These are phyloP conservation scores for Cinara cedri DNA, from an alignment of 2,888 invertebrate species.

Conservation along the genomic window DNA sequence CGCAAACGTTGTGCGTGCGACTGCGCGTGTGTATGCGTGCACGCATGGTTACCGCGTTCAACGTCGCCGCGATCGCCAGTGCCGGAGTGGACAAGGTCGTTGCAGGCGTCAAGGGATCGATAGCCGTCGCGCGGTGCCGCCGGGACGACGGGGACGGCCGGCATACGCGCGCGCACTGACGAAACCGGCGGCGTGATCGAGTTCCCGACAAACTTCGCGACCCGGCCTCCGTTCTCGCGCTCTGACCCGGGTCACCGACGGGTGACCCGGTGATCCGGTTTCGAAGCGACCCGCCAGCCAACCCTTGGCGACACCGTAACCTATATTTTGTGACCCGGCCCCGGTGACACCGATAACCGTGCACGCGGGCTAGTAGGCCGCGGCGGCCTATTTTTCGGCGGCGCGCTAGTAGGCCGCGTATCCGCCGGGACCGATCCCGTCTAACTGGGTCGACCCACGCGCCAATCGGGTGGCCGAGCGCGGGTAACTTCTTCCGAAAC, in stretches of 20 bases:
- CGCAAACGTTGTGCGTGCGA: too few species aligned
- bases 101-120: constrained; percentile 21
- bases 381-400: constrained; percentile 25
- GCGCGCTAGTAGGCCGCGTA: background rate
- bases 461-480: background rate
- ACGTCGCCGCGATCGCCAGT: background rate
- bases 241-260: background rate
- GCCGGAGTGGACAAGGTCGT: constrained; percentile 11
- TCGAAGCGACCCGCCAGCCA: background rate
- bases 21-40: background rate
- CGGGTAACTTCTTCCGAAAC: too few species aligned
- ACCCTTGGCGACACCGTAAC: constrained; percentile 36
- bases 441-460: constrained; percentile 22
- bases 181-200: background rate
- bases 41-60: background rate
- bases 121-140: background rate
- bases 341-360: too few species aligned
- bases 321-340: background rate
- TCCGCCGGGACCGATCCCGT: background rate
- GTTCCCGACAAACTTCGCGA: background rate
- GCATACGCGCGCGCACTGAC: constrained; percentile 22
- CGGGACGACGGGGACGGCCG: background rate
- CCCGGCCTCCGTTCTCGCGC: background rate
- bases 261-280: constrained; percentile 55
- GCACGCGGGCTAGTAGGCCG: background rate